Base-by-base conservation (phyloP, 2,113 vertebrate genomes). In the Phylloscopus trochiloides region DNA sequence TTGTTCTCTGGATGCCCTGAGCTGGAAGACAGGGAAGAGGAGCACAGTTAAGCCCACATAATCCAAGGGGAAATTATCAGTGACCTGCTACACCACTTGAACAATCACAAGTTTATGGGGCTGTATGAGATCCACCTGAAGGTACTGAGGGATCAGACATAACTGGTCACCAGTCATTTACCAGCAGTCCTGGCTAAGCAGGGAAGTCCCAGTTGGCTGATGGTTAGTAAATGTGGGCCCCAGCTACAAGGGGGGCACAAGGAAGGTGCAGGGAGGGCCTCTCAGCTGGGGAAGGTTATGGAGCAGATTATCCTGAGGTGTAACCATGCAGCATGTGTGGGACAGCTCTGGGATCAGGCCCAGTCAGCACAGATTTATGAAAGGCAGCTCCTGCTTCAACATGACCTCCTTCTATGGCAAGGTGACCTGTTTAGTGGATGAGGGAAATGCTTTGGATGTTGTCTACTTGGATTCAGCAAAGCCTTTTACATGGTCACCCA, bases 321-420 rank as follows among this genome's bases (percentile, higher is more conserved):
- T 14, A n/a, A 1, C 15, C 22, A 59, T 0, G 1, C n/a, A 59
- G 13, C 5, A 6, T 3, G 4, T 6, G 7, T 6, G 3, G 38
- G 19, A 47, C 24, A n/a, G 17, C 45, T 24, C 14, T 16, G 14
- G 34, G 11, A n/a, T 21, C 57, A 57, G 31, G 29, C 42, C 19
- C 26, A 34, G 29, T 5, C 24, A 48, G 24, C 10, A 8, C 11
- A 19, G 6, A 16, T 21, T 31, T 55, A 4, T 62, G 65, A 63
- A 62, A 55, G 4, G 11, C 20, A 71, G 14, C 19, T 63, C 9
- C 40, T 78, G 19, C 47, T 55, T 55, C 20, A 18, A 18, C 31
- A 3, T 25, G n/a, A 52, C 11, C 13, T 71, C 16, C 48, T 42
- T 32, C 32, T 52, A 10, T 15, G 34, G 25, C 24, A 48, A 31